Percentiles rank a stretch among this genome's conserved stretches.
Conservation (phyloP, 2,888 invertebrate genomes). For the Drosophila differens region DNA sequence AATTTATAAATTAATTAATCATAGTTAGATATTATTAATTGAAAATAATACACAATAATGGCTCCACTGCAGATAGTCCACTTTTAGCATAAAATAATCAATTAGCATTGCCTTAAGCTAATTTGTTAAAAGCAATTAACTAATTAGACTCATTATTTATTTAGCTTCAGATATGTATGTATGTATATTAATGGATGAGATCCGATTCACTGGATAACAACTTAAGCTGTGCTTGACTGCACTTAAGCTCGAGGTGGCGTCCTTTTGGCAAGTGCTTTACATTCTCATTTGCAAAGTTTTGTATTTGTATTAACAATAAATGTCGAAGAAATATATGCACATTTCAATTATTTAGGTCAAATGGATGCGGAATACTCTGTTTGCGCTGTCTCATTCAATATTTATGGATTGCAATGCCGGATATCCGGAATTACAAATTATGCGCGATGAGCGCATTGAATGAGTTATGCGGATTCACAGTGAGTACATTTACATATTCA, state of each 20-base stretch:
- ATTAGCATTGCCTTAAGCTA: not conserved
- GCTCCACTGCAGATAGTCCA: not conserved
- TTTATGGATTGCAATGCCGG: conserved; percentile 61
- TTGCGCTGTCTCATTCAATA: conserved; percentile 39
- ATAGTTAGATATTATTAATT: not conserved
- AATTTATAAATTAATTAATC: not conserved
- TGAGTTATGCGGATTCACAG: conserved; percentile 36
- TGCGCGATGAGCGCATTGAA: conserved; percentile 51
- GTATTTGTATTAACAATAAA: conserved; percentile 31
- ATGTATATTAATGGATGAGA: not conserved
- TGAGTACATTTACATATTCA: not conserved
- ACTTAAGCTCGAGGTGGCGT: not conserved
- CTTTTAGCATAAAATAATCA: not conserved
- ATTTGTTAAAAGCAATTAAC: conserved; percentile 37
- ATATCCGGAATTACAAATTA: conserved; percentile 63
- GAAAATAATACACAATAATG: not conserved
- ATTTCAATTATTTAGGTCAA: conserved; percentile 31
- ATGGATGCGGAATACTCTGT: conserved; percentile 8
- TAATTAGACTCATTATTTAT: conserved; percentile 33
- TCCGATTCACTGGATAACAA: conserved; percentile 14
- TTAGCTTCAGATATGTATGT: not conserved
- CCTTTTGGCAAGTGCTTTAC: not conserved
- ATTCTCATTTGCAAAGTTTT: conserved; percentile 6
- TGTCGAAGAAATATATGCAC: conserved; percentile 36
- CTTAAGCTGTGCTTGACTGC: conserved; percentile 2